Evolutionary conservation across 1,140 invertebrate genomes (phyloP).

Genomic region (Aphelenchoides fujianensis): DNA sequence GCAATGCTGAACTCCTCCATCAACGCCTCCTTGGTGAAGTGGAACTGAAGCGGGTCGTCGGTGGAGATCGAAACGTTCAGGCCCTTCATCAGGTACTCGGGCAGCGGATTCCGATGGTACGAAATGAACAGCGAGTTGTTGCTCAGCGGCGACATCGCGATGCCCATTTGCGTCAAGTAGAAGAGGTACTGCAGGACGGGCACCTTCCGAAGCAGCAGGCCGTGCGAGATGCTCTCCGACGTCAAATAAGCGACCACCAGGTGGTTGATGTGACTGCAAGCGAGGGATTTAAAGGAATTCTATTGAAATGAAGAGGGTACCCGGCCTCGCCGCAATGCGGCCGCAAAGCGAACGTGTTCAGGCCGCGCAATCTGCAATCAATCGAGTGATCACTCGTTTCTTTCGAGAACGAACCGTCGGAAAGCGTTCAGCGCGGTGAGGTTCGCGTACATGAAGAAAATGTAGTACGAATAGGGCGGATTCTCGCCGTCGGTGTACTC

Average conservation of each 20-base stretch:
- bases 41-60: constrained; percentile 97
- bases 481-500: constrained; percentile 87
- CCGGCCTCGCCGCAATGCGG: constrained; percentile 99
- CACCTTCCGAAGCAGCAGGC: constrained; percentile 87
- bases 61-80: constrained; percentile 90
- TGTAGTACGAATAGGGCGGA: constrained; percentile 95
- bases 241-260: constrained; percentile 92
- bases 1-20: constrained; percentile 99
- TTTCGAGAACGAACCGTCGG: constrained; percentile 70
- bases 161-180: constrained; percentile 93
- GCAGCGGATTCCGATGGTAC: constrained; percentile 95
- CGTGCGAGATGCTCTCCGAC: constrained; percentile 98
- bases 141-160: constrained; percentile 96
- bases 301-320: constrained; percentile 67
- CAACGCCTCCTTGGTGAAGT: constrained; percentile 97
- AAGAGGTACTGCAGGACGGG: constrained; percentile 98
- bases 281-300: constrained; percentile 62
- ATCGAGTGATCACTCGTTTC: neutral
- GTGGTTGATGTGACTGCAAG: constrained; percentile 43
- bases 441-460: constrained; percentile 98
- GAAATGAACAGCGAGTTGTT: constrained; percentile 98
- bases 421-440: constrained; percentile 91
- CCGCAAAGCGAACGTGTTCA: constrained; percentile 90
- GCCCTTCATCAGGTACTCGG: constrained; percentile 91
- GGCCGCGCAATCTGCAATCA: constrained; percentile 73